Evolutionary conservation across 1,140 invertebrate species (phyloP), one percentile per base, ranked within the genome.

Genomic region (Drosophila eugracilis): DNA sequence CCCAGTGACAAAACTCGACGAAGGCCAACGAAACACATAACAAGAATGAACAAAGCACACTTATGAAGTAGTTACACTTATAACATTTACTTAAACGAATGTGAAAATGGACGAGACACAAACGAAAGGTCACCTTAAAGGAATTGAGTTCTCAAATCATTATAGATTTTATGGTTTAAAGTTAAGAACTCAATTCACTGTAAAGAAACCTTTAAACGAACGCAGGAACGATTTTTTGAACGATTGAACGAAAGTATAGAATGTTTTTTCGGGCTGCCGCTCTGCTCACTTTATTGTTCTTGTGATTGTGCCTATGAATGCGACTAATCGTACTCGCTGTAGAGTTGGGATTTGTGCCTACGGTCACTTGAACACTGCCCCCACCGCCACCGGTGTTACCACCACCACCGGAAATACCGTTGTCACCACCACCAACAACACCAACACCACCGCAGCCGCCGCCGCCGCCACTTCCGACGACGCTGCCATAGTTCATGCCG

Each of bases 301-400:
- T 90, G 66, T 91, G 89, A 89, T 90, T 90, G 70, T 86, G 89
- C 86, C 89, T 90, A 90, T 90, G 89, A 70, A 90, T 90, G 81
- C 89, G 89, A 90, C 89, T 90, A 90, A 90, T 90, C 84, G 89
- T 91, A 91, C 84, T 91, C 78, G 89, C 71, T 75, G 85, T 88
- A 59, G 89, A 88, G 74, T 90, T 91, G 75, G 89, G 79, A 84
- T 81, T 78, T 76, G 89, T 91, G 90, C 89, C 89, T 91, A 91
- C 89, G 70, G 89, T 88, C 70, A 91, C 83, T 77, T 90, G 86
- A 58, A 90, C 89, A 91, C 89, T 80, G 76, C 89, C 89, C 73
- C 71, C 89, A 50, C 77, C 62, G 57, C 48, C 66, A 77, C 21
- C n/a, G 41, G 21, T n/a, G 14, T 24, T 41, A 45, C 32, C 44